Evolutionary conservation across 2,888 invertebrate species (phyloP).

Genomic region (Netelia fuscicornis): DNA sequence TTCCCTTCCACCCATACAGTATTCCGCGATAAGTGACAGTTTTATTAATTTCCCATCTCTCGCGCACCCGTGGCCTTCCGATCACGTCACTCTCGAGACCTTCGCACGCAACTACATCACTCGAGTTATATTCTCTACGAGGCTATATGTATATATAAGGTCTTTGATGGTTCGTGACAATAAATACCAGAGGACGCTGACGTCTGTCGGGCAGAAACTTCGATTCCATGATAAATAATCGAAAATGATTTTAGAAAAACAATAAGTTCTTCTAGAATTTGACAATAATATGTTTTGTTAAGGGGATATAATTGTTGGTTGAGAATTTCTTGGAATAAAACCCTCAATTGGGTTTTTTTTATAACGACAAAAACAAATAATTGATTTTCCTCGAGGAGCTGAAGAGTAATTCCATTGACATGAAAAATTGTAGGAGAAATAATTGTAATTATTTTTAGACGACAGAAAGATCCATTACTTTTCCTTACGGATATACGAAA

Average conservation of each 20-base stretch:
- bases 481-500: conserved; percentile 46
- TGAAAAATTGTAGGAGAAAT: too few species aligned
- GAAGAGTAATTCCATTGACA: too few species aligned
- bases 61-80: conserved; percentile 70
- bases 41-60: conserved; percentile 91
- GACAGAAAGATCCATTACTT: conserved; percentile 20
- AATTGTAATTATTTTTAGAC: background rate
- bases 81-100: conserved; percentile 58
- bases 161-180: background rate
- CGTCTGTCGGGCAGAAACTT: background rate
- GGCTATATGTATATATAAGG: background rate
- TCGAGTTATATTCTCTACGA: conserved; percentile 35
- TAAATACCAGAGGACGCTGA: background rate
- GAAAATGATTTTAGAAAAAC: too few species aligned
- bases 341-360: too few species aligned
- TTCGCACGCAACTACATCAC: conserved; percentile 55
- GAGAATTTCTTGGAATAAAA: too few species aligned
- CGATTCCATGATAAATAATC: too few species aligned
- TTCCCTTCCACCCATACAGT: conserved; percentile 35
- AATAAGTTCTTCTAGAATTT: too few species aligned
- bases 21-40: conserved; percentile 88
- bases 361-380: too few species aligned
- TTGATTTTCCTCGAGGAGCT: too few species aligned
- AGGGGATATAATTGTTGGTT: too few species aligned
- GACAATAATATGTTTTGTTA: too few species aligned